Conservation (phyloP, 92 coral and sea anemone species). For the Hydrozoanthus gracilis region DNA sequence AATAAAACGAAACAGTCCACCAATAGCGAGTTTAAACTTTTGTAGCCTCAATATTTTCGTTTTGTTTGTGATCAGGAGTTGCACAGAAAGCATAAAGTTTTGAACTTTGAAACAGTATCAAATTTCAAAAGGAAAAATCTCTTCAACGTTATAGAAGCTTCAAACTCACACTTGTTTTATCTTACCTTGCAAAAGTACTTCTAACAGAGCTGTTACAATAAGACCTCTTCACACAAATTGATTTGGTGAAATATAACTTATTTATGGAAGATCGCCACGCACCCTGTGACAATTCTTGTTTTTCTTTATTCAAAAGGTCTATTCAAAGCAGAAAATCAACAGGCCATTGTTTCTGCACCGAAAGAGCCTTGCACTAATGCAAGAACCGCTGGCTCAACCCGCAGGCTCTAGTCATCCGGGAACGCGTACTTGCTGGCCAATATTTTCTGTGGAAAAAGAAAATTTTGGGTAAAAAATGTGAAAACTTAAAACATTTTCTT, state of each 20-base stretch:
- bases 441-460: not conserved
- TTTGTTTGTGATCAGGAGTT: not conserved
- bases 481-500: not conserved
- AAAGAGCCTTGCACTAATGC: constrained; percentile 26
- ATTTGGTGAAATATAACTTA: constrained; percentile 9
- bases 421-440: not conserved
- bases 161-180: not conserved
- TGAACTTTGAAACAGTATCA: not conserved
- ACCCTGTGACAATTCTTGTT: not conserved
- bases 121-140: not conserved
- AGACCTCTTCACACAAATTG: not conserved
- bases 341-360: constrained; percentile 40
- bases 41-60: not conserved
- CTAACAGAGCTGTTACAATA: not conserved
- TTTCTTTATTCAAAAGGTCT: not conserved
- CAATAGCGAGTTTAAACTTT: not conserved
- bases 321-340: constrained; percentile 33
- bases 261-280: constrained; percentile 24
- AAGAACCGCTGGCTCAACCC: constrained; percentile 8
- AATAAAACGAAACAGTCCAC: not conserved
- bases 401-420: constrained; percentile 6
- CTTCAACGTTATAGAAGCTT: not conserved
- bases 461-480: constrained; percentile 13
- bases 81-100: not conserved
- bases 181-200: constrained; percentile 22